A percentile compares a stretch with the other conserved stretches of the same genome.
These are phyloP conservation scores for Andrena fulva DNA, from an alignment of 2,888 invertebrate species.

Conservation along the genomic window DNA sequence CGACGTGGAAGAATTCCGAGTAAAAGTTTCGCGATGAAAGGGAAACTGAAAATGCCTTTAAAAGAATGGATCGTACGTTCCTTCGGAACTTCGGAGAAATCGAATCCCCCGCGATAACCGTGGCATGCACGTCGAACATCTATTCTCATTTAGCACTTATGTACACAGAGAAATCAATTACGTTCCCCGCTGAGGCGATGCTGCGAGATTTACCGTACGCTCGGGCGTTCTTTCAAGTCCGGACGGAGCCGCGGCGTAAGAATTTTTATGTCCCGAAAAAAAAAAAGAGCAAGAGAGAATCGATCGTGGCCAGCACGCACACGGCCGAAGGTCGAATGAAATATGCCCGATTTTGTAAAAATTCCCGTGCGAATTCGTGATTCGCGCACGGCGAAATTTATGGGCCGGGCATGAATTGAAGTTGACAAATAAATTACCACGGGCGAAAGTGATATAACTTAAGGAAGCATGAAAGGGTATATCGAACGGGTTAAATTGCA, in stretches of 20 bases:
- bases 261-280: slow-evolving; percentile 59
- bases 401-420: slow-evolving; percentile 13
- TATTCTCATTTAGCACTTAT: slow-evolving; percentile 50
- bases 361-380: slow-evolving; percentile 46
- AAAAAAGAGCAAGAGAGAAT: slow-evolving; percentile 39
- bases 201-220: slow-evolving; percentile 59
- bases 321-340: slow-evolving; percentile 21
- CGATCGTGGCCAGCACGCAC: background rate
- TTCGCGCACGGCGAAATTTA: slow-evolving; percentile 28
- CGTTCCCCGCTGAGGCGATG: slow-evolving; percentile 52
- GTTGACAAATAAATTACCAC: slow-evolving; percentile 26
- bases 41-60: slow-evolving; percentile 28
- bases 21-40: slow-evolving; percentile 22
- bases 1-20: background rate
- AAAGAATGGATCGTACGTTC: slow-evolving; percentile 35
- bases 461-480: background rate
- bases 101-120: slow-evolving; percentile 27
- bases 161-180: slow-evolving; percentile 60
- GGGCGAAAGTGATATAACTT: slow-evolving; percentile 11
- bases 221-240: slow-evolving; percentile 37
- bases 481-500: background rate
- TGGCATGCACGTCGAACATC: slow-evolving; percentile 35
- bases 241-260: slow-evolving; percentile 43
- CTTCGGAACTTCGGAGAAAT: slow-evolving; percentile 25
- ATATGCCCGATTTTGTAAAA: slow-evolving; percentile 50